Conservation (phyloP, 1,140 invertebrate species). For the Dendrolimus punctatus region DNA sequence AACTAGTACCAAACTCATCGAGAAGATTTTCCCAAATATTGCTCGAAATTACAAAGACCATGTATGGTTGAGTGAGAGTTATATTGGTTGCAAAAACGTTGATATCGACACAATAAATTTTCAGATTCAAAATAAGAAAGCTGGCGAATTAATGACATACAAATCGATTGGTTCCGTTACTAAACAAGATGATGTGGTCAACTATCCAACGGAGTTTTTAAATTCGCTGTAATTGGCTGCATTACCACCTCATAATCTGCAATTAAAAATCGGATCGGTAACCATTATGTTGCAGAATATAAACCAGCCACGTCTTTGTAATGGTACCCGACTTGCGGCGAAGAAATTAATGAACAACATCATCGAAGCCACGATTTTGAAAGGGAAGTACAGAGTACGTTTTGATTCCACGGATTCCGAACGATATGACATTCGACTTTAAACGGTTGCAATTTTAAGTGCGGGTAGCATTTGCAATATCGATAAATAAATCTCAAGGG, state of each 20-base stretch:
- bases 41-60: constrained; percentile 3
- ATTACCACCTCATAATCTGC: constrained; percentile 3
- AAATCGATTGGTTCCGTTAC: constrained; percentile 1
- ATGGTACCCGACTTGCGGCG: neutral
- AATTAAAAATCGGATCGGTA: constrained; percentile 1
- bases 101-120: neutral
- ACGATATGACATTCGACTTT: too few relatives aligned
- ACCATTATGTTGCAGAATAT: neutral
- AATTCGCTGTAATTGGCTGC: constrained; percentile 1
- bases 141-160: neutral
- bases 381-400: constrained; percentile 3
- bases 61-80: neutral
- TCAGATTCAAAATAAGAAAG: neutral
- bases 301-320: neutral
- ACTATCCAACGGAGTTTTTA: constrained; percentile 2
- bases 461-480: too few relatives aligned
- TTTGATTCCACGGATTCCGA: neutral
- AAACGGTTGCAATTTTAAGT: too few relatives aligned
- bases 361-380: constrained; percentile 1
- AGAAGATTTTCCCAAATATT: neutral
- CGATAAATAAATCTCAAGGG: too few relatives aligned
- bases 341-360: constrained; percentile 1
- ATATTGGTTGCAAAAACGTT: neutral
- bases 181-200: constrained; percentile 1
- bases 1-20: neutral